phyloP scores from a whole-genome alignment of 2,113 vertebrate species.

The Boleophthalmus pectinirostris region DNA sequence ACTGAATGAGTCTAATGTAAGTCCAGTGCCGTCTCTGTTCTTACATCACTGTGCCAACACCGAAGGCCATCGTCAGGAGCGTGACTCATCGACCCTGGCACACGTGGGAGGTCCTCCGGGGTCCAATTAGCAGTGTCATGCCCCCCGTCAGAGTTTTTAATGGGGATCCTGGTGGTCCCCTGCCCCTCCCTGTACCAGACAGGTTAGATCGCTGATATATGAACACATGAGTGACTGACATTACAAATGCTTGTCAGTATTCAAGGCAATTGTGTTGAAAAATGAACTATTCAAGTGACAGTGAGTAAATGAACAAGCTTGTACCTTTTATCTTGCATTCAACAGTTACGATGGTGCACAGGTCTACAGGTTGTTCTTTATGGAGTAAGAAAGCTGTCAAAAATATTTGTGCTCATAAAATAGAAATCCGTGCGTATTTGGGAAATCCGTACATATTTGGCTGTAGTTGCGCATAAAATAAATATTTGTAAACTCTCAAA shows the following conservation, averaged over 20 bases:
- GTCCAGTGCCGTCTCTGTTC: background rate
- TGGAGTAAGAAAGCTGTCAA: no score
- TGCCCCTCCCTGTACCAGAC: background rate
- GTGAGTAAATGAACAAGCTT: no score
- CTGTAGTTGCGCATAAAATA: no score
- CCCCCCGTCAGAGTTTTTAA: background rate
- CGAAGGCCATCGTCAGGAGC: background rate
- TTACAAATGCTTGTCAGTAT: background rate
- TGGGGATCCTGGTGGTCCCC: background rate
- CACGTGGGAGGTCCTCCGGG: constrained; percentile 4
- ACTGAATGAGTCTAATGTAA: background rate
- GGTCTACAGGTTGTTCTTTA: no score
- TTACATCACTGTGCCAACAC: background rate
- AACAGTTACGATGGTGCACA: no score
- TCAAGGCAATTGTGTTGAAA: background rate
- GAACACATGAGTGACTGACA: background rate
- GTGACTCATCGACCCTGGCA: constrained; percentile 4
- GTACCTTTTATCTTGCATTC: no score
- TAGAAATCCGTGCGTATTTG: no score
- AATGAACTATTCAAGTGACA: background rate
- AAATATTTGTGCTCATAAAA: no score
- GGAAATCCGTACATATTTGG: no score
- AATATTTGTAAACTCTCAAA: no score
- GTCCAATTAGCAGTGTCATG: constrained; percentile 6
- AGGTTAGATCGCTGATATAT: background rate